Percentiles rank a stretch among this genome's conserved stretches.
phyloP scores from a whole-genome alignment of 92 coral and sea anemone species.

The Muricea muricata region DNA sequence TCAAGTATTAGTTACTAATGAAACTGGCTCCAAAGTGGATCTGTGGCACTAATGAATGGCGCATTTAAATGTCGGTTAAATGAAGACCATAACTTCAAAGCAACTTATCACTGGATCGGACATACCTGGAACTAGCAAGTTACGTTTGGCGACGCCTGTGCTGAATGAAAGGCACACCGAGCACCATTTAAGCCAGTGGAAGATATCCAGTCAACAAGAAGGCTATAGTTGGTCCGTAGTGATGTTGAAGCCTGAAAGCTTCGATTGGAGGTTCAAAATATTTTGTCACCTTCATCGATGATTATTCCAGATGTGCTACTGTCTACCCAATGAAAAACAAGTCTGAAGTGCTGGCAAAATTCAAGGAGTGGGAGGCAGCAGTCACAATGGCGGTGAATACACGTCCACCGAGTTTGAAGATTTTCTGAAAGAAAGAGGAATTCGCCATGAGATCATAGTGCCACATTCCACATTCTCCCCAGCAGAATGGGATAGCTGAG shows the following conservation, averaged over 20 bases:
- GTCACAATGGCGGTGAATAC: conserved; percentile 14
- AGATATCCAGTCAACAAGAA: too few relatives aligned
- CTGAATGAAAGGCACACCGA: too few relatives aligned
- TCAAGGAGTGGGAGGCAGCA: too few relatives aligned
- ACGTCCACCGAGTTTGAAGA: conserved; percentile 31
- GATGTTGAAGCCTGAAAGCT: too few relatives aligned
- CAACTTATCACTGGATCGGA: background rate
- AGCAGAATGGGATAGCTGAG: conserved; percentile 63
- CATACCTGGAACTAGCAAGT: conserved; percentile 23
- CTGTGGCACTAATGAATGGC: too few relatives aligned
- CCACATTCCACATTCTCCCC: conserved; percentile 54
- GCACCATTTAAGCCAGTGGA: too few relatives aligned
- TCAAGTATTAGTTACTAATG: background rate
- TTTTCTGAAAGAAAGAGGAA: conserved; percentile 51
- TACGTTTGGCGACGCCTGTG: conserved; percentile 3
- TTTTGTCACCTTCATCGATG: too few relatives aligned
- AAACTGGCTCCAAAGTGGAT: background rate
- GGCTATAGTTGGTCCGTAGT: too few relatives aligned
- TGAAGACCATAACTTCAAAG: conserved; percentile 10
- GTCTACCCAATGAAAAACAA: conserved; percentile 11
- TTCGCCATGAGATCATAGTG: conserved; percentile 50
- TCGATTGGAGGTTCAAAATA: too few relatives aligned
- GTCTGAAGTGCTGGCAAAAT: conserved; percentile 12
- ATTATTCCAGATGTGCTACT: conserved; percentile 21
- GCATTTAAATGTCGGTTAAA: conserved; percentile 22